Base-by-base conservation (phyloP, 2,113 vertebrate genomes). In the Nerophis lumbriciformis region DNA sequence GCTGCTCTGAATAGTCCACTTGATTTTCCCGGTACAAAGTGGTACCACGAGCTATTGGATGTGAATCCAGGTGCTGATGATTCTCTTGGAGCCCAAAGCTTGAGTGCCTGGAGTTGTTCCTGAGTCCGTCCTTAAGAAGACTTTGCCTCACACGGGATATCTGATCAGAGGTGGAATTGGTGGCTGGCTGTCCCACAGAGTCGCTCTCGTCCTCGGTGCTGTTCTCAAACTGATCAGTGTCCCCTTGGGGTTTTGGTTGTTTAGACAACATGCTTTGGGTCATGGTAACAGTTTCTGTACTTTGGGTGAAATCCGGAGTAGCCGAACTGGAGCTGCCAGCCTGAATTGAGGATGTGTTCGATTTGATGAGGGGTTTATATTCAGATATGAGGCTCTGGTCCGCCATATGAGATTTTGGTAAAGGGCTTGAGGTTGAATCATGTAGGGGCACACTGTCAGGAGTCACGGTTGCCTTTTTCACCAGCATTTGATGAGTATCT, bases 11-110 rank as follows among this genome's bases (percentile, higher is more conserved):
- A 2, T 5, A 71, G 77, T 68, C 66, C 48, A 90, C 83, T 35
- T 89, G 90, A 62, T 92, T 91, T 54, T 89, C 80, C 61, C 82
- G 78, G 64, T 93, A 91, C 61, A 92, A 79, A 4, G 89, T 92
- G 51, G 83, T 80, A 58, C 76, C 36, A 3, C 93, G 95, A 66
- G 89, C 78, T 80, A 87, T 83, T 10, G 70, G 71, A 39, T 89
- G 87, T 66, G 74, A 86, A 75, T 90, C 88, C 56, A 48, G 58
- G 52, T 76, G 72, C 57, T 84, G 76, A 11, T 80, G 85, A 62
- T 78, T 80, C 28, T 71, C 48, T 9, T 88, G 72, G 3, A 70
- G 56, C 19, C 14, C 15, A 8, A 58, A 56, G 54, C 0, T 42
- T 28, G 65, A 63, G 59, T 71, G 69, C 51, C 19, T 57, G 49